A percentile compares a stretch with the other conserved stretches of the same genome.
phyloP scores from a whole-genome alignment of 2,888 invertebrate species.

The Cataglyphis rosenhaueri region DNA sequence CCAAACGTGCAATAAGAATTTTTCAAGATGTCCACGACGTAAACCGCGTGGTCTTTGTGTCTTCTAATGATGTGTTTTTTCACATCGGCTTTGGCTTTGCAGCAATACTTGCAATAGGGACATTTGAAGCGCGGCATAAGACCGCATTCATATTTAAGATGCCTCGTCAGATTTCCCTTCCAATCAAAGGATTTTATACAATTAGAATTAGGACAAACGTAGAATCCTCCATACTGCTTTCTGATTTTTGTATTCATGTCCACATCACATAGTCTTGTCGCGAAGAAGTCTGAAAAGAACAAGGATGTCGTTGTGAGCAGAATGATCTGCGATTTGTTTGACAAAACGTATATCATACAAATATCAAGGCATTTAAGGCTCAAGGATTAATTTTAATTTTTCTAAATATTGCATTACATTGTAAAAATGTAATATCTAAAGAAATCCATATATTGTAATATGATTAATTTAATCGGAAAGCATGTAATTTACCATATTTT shows the following conservation, averaged over 20 bases:
- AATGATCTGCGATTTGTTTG: not conserved
- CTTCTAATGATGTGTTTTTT: slow-evolving; percentile 68
- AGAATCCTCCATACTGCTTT: not conserved
- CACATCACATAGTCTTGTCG: not conserved
- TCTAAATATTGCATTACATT: not conserved
- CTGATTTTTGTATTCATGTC: slow-evolving; percentile 19
- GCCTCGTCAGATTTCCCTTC: slow-evolving; percentile 72
- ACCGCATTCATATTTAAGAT: slow-evolving; percentile 77
- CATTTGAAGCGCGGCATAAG: slow-evolving; percentile 74
- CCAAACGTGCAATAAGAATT: not conserved
- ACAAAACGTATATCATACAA: not conserved
- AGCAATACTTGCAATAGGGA: slow-evolving; percentile 69
- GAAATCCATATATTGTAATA: not conserved
- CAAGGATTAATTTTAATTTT: not conserved
- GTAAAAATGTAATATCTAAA: slow-evolving; percentile 4
- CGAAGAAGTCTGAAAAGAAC: slow-evolving; percentile 30
- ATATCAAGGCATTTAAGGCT: not conserved
- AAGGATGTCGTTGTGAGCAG: slow-evolving; percentile 11
- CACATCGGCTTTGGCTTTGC: slow-evolving; percentile 68
- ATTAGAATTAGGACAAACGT: slow-evolving; percentile 72
- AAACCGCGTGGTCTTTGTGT: slow-evolving; percentile 59
- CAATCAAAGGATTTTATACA: slow-evolving; percentile 75
- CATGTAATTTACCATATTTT: not conserved
- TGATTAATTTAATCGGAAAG: not conserved
- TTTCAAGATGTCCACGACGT: slow-evolving; percentile 59